A percentile compares a stretch with the other conserved stretches of the same genome.
phyloP scores from a whole-genome alignment of 2,888 invertebrate genomes.

The Ephialtes manifestator region DNA sequence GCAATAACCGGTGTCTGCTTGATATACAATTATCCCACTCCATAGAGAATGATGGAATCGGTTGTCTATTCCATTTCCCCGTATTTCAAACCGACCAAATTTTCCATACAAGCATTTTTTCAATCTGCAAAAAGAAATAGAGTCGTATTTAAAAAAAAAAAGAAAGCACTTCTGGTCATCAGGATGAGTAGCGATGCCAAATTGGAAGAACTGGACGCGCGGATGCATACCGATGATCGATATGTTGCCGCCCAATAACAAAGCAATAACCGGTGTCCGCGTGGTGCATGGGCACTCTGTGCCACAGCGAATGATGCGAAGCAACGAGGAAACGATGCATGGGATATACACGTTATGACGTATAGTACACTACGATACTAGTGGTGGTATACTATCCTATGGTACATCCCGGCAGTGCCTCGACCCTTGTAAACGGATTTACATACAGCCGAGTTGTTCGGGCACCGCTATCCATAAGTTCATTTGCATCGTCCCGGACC shows the following conservation, averaged over 20 bases:
- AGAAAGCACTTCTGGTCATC: neutral
- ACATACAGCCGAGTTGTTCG: slow-evolving; percentile 71
- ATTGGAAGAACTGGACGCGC: slow-evolving; percentile 34
- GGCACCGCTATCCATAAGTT: slow-evolving; percentile 69
- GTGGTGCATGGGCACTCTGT: slow-evolving; percentile 50
- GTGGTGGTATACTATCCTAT: slow-evolving; percentile 22
- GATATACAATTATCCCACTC: too few relatives aligned
- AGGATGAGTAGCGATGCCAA: neutral
- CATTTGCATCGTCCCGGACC: slow-evolving; percentile 68
- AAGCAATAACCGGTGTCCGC: slow-evolving; percentile 68
- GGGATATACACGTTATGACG: slow-evolving; percentile 66
- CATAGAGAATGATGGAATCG: neutral
- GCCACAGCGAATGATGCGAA: slow-evolving; percentile 59
- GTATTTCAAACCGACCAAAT: neutral
- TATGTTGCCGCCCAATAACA: slow-evolving; percentile 69
- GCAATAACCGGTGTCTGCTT: too few relatives aligned
- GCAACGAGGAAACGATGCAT: slow-evolving; percentile 69
- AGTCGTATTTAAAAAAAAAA: too few relatives aligned
- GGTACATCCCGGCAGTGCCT: slow-evolving; percentile 65
- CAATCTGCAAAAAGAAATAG: neutral
- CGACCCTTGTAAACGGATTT: slow-evolving; percentile 71
- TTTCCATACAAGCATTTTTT: neutral
- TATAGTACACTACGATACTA: slow-evolving; percentile 27
- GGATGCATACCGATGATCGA: slow-evolving; percentile 66
- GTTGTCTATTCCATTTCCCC: neutral